Evolutionary conservation across 1,140 invertebrate genomes (phyloP).

Genomic region (Pomphorhynchus laevis): DNA sequence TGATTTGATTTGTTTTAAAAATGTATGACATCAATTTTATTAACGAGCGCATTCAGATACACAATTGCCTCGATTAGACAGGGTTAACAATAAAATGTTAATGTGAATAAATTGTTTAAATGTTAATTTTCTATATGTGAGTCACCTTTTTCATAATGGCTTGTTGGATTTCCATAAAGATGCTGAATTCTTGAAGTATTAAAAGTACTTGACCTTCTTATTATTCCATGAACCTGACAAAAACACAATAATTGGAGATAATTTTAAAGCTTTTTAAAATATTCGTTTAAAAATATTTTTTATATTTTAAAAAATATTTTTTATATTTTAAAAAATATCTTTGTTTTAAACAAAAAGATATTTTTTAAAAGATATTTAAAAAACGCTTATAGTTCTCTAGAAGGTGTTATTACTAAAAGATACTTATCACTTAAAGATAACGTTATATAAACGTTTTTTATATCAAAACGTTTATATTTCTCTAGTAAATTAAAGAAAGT

Average conservation of each 20-base stretch:
- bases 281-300: not conserved
- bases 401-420: too few species aligned
- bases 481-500: too few species aligned
- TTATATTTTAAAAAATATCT: too few species aligned
- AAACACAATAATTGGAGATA: not conserved
- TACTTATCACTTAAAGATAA: too few species aligned
- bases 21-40: too few species aligned
- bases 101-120: slow-evolving; percentile 2
- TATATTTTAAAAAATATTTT: slow-evolving; percentile 1
- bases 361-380: not conserved
- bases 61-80: not conserved
- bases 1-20: too few species aligned
- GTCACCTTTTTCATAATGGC: slow-evolving; percentile 29
- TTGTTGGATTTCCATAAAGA: slow-evolving; percentile 49
- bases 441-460: too few species aligned
- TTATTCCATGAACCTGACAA: slow-evolving; percentile 50
- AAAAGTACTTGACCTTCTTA: slow-evolving; percentile 63
- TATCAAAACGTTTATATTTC: too few species aligned
- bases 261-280: slow-evolving; percentile 5
- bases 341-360: not conserved
- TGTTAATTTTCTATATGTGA: slow-evolving; percentile 6
- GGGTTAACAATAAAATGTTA: not conserved
- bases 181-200: slow-evolving; percentile 81
- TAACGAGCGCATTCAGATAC: not conserved
- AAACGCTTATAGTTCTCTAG: not conserved